Percentiles rank a stretch among this genome's conserved stretches.
Conservation (phyloP, 2,797 vertebrate species). For the Spea hammondii region DNA sequence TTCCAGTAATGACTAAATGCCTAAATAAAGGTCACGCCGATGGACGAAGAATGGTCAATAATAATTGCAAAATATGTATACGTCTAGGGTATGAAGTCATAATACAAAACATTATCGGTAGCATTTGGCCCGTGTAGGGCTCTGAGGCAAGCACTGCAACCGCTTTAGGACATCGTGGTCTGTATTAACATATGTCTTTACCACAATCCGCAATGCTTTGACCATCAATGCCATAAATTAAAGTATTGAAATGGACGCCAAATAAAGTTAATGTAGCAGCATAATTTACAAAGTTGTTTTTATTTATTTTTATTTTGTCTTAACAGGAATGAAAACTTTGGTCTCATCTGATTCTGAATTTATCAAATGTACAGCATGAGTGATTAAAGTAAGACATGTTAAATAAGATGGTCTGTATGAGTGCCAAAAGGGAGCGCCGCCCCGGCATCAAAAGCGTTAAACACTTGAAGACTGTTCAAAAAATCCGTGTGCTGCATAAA, state of each 20-base stretch:
- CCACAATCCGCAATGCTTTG: not conserved
- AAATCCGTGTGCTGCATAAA: not conserved
- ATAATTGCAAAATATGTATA: too few relatives aligned
- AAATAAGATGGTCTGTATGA: not conserved
- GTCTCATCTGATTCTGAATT: not conserved
- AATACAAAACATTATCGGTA: too few relatives aligned
- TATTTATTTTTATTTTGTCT: not conserved
- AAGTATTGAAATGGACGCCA: not conserved
- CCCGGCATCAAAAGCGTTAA: not conserved
- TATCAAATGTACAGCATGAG: not conserved
- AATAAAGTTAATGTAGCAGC: not conserved
- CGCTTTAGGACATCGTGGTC: not conserved
- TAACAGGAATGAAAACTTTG: conserved; percentile 7
- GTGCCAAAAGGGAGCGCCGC: not conserved
- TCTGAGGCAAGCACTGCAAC: not conserved
- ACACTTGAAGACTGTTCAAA: not conserved
- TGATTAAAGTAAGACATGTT: not conserved
- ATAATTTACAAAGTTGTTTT: not conserved
- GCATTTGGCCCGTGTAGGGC: not conserved
- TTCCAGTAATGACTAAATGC: not conserved
- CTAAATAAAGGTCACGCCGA: too few relatives aligned
- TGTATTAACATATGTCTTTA: not conserved
- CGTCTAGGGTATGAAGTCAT: too few relatives aligned
- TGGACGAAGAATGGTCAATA: too few relatives aligned
- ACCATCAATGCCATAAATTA: not conserved